Evolutionary conservation across 1,140 invertebrate species (phyloP).

Genomic region (Drosophila melanica): DNA sequence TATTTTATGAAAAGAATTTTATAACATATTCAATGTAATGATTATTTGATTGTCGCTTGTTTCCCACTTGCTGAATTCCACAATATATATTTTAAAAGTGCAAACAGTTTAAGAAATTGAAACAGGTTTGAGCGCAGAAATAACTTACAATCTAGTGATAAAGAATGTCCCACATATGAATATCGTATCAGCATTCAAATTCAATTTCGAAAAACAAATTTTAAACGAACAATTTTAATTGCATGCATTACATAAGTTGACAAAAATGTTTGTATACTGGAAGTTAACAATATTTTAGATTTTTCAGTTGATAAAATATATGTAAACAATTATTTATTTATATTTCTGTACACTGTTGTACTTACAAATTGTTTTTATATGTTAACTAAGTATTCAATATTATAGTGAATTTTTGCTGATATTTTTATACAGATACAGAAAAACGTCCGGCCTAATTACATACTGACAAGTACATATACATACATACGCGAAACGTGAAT

Average conservation of each 20-base stretch:
- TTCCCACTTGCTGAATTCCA: conserved; percentile 69
- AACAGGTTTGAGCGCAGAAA: conserved; percentile 83
- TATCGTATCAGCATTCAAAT: conserved; percentile 66
- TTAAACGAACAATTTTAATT: not conserved
- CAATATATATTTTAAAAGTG: conserved; percentile 54
- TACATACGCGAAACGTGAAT: not conserved
- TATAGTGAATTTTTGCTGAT: conserved; percentile 9
- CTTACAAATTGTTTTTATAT: not conserved
- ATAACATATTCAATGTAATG: conserved; percentile 21
- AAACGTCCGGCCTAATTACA: conserved; percentile 38
- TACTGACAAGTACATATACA: conserved; percentile 6
- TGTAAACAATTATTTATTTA: conserved; percentile 1
- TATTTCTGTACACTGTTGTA: not conserved
- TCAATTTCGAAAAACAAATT: not conserved
- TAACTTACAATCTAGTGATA: conserved; percentile 27
- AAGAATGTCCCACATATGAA: conserved; percentile 64
- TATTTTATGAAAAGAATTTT: conserved; percentile 49
- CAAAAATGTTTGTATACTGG: conserved; percentile 6
- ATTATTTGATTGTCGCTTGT: conserved; percentile 56
- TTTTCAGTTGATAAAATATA: not conserved
- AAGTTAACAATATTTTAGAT: conserved; percentile 1
- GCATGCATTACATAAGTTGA: conserved; percentile 30
- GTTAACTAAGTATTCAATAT: conserved; percentile 13
- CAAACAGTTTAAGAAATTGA: conserved; percentile 77
- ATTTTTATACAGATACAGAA: conserved; percentile 2